Base-by-base conservation (phyloP, 2,113 vertebrate genomes). In the Amphilophus citrinellus region DNA sequence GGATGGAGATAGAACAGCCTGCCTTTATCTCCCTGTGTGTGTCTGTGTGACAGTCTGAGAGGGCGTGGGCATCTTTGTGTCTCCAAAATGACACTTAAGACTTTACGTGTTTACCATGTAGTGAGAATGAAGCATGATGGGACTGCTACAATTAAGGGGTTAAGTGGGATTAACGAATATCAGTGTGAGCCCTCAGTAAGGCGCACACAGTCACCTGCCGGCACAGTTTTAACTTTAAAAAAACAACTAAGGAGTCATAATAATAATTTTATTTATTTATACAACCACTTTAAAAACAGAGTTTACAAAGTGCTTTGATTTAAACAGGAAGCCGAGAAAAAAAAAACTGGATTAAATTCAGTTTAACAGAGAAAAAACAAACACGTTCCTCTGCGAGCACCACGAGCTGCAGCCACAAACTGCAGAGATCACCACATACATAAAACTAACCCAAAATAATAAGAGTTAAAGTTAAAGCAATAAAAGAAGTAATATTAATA, bases 1-100 rank as follows among this genome's bases (percentile, higher is more conserved):
- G 79, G 86, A 87, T 80, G 53, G 10, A 83, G 75, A 82, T 84
- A 60, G 50, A 57, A 85, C 20, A 3, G 44, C 4, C 24, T 60
- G 57, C 71, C 61, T 83, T 56, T 44, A 24, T 89, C 79, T 85
- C 57, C 0, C 14, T 79, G 32, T 61, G 76, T 75, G 57, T 22
- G 57, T 79, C 81, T 63, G 63, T 83, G 71, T 62, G 32, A 82
- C 9, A 57, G 50, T 39, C 37, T 62, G 66, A 44, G 75, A 75
- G 47, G 59, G 35, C 6, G 42, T 61, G 32, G 59, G 30, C 66
- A 61, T 80, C 75, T 30, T 66, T 82, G 63, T 59, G 78, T 88
- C 62, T 35, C 24, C 42, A 30, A 77, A 80, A 85, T 84, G 42
- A 39, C 78, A 56, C 82, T 42, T 6, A 32, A 17, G 24, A 13